phyloP scores from a whole-genome alignment of 1,140 invertebrate genomes.

The Parapsyche elsis region DNA sequence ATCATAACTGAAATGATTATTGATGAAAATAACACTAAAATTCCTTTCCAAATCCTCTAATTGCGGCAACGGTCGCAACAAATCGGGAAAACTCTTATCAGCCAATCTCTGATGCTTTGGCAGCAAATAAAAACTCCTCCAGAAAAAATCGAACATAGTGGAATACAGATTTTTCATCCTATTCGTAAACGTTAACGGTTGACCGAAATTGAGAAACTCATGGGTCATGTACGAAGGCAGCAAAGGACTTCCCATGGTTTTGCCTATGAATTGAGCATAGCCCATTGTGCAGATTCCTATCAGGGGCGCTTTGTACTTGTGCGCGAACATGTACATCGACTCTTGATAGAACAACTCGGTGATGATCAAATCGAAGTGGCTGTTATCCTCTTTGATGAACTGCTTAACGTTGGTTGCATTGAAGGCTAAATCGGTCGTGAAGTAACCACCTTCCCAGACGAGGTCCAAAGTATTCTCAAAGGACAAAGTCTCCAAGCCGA shows the following conservation, averaged over 20 bases:
- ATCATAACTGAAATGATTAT: slow-evolving; percentile 57
- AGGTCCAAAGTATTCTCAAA: slow-evolving; percentile 31
- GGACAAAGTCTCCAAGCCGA: not conserved
- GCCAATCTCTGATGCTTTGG: slow-evolving; percentile 58
- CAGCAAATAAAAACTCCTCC: slow-evolving; percentile 45
- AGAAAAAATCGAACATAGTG: slow-evolving; percentile 46
- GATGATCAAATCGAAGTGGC: slow-evolving; percentile 63
- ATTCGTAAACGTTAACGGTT: slow-evolving; percentile 48
- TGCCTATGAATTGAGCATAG: slow-evolving; percentile 62
- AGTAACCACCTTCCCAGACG: slow-evolving; percentile 36
- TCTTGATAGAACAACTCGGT: slow-evolving; percentile 63
- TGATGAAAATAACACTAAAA: slow-evolving; percentile 59
- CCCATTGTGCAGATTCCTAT: slow-evolving; percentile 61
- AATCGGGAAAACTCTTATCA: slow-evolving; percentile 58
- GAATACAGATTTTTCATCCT: slow-evolving; percentile 45
- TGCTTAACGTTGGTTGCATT: slow-evolving; percentile 59
- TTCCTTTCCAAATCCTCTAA: slow-evolving; percentile 60
- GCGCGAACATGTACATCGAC: slow-evolving; percentile 63
- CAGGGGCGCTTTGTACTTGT: slow-evolving; percentile 62
- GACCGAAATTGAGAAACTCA: slow-evolving; percentile 57
- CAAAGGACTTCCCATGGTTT: slow-evolving; percentile 60
- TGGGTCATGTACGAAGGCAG: slow-evolving; percentile 61
- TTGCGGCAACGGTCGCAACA: slow-evolving; percentile 58
- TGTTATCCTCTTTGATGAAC: slow-evolving; percentile 59
- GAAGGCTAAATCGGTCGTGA: slow-evolving; percentile 58